Evolutionary conservation across 2,888 invertebrate genomes (phyloP).

Genomic region (Cynaeus angustus): DNA sequence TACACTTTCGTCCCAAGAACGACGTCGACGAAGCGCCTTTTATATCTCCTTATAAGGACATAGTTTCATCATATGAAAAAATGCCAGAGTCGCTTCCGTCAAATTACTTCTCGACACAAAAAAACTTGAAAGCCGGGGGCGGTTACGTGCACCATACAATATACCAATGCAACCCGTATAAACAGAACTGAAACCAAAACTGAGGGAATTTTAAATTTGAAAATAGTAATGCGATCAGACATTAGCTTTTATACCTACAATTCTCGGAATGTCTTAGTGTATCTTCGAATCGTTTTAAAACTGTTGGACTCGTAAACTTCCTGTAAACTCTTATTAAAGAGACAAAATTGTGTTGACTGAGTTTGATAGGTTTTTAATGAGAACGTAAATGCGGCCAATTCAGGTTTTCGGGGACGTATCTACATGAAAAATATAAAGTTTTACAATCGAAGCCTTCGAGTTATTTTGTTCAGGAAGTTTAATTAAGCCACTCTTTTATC

Average conservation of each 20-base stretch:
- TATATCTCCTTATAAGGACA: slow-evolving; percentile 43
- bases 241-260: slow-evolving; percentile 31
- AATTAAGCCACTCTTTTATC: no score
- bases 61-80: slow-evolving; percentile 47
- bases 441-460: no score
- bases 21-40: slow-evolving; percentile 20
- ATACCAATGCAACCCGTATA: slow-evolving; percentile 26
- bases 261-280: no score
- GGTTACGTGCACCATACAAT: slow-evolving; percentile 19
- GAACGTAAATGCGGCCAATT: no score
- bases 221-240: slow-evolving; percentile 28
- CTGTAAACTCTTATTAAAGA: no score
- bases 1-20: slow-evolving; percentile 12
- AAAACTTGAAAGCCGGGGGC: slow-evolving; percentile 26
- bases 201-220: slow-evolving; percentile 10
- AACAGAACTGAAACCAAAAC: slow-evolving; percentile 7
- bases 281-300: no score
- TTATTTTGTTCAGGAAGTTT: no score
- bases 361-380: no score
- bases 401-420: no score
- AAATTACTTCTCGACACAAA: slow-evolving; percentile 41
- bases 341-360: no score
- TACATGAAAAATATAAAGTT: no score
- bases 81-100: slow-evolving; percentile 44
- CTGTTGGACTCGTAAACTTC: not conserved